Evolutionary conservation across 2,888 invertebrate genomes (phyloP), one percentile per base, ranked within the genome.

Genomic region (Labia minor): DNA sequence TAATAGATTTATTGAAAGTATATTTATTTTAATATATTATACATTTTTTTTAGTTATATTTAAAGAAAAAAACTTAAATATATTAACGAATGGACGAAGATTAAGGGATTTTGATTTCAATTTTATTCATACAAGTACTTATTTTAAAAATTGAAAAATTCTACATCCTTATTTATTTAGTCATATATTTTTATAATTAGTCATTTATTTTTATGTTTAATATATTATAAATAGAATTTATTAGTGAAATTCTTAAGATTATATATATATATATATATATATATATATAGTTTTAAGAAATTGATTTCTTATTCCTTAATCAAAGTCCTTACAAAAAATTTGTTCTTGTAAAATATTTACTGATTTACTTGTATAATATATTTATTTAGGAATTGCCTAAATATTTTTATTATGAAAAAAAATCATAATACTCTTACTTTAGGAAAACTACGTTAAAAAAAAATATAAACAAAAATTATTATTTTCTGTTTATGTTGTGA

Each of bases 181-280:
- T n/a, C n/a, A n/a, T n/a, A n/a, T n/a, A 26, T 26, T 26, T 26
- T 26, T 26, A 6, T 8, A 26, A 26, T 26, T 26, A 26, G 26
- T 26, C 26, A 26, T 26, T 3, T 26, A 26, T 8, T 26, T 26
- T 26, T 26, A n/a, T n/a, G n/a, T 62, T 62, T n/a, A 21, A 62
- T 62, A 62, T 62, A 62, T 20, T 62, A 10, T 62, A 11, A 21
- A 64, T 19, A 64, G 19, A 63, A n/a, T 33, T 37, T 18, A 19
- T 14, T 64, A 64, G 26, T 64, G n/a, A n/a, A n/a, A n/a, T n/a
- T n/a, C n/a, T n/a, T n/a, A n/a, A n/a, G n/a, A n/a, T n/a, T n/a
- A n/a, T n/a, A n/a, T n/a, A n/a, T n/a, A n/a, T n/a, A n/a, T n/a
- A n/a, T n/a, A n/a, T n/a, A n/a, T n/a, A n/a, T n/a, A n/a, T n/a